phyloP scores from a whole-genome alignment of 1,140 invertebrate genomes.

The Pseudomyrmex sp. region DNA sequence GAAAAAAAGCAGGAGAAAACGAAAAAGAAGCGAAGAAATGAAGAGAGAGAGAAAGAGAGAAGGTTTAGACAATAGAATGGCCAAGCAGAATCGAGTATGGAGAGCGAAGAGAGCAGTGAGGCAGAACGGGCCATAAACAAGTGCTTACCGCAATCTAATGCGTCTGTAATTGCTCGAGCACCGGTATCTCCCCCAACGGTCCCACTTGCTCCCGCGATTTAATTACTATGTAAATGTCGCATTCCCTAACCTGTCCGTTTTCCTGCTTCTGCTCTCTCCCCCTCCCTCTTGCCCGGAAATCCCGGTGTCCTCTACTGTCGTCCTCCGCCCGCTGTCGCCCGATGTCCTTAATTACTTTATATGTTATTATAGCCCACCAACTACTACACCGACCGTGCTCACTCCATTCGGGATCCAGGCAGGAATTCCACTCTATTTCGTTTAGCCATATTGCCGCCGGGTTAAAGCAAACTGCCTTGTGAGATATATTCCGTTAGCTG shows the following conservation, averaged over 20 bases:
- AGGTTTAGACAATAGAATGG: slow-evolving; percentile 51
- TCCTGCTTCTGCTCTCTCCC: slow-evolving; percentile 64
- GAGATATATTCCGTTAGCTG: slow-evolving; percentile 82
- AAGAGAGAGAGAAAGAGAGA: slow-evolving; percentile 23
- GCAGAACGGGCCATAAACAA: slow-evolving; percentile 83
- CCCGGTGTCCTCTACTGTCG: slow-evolving; percentile 41
- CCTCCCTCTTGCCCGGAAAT: slow-evolving; percentile 40
- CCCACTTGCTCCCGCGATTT: slow-evolving; percentile 85
- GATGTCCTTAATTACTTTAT: slow-evolving; percentile 86
- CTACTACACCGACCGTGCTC: slow-evolving; percentile 78
- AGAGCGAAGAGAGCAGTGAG: slow-evolving; percentile 62
- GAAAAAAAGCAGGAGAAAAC: background rate
- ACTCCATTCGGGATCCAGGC: slow-evolving; percentile 74
- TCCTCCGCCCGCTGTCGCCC: slow-evolving; percentile 79
- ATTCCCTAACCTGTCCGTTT: slow-evolving; percentile 82
- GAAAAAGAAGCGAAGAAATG: background rate
- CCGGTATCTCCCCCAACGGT: slow-evolving; percentile 83
- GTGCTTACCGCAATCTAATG: slow-evolving; percentile 86
- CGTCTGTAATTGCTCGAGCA: slow-evolving; percentile 85
- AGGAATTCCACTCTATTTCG: slow-evolving; percentile 77
- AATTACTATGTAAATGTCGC: slow-evolving; percentile 86
- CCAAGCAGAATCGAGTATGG: slow-evolving; percentile 60
- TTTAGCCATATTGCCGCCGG: slow-evolving; percentile 70
- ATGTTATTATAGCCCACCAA: slow-evolving; percentile 84
- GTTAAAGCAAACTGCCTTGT: slow-evolving; percentile 82